Conservation (phyloP, 23 tunicate species). For the Pegea sp. region DNA sequence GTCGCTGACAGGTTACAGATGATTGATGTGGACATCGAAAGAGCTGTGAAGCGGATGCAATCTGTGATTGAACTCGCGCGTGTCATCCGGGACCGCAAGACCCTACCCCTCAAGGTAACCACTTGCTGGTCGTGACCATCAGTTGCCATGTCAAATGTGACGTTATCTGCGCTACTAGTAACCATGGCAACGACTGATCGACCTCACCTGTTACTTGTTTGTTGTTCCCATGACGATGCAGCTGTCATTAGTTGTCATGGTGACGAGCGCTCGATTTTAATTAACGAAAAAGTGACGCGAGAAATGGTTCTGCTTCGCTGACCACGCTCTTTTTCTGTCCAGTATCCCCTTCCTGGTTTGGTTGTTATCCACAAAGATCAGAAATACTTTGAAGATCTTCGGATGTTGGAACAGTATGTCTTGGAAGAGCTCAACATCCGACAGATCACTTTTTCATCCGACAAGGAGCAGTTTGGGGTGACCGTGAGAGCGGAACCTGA, state of each 20-base stretch:
- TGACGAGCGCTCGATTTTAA: too few relatives aligned
- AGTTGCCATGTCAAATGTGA: too few relatives aligned
- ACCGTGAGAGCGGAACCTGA: slow-evolving; percentile 81
- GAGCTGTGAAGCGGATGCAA: slow-evolving; percentile 78
- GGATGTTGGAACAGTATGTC: slow-evolving; percentile 49
- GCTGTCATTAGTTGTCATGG: too few relatives aligned
- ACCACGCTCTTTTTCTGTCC: background rate
- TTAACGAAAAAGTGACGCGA: too few relatives aligned
- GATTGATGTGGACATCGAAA: slow-evolving; percentile 65
- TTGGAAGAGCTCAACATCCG: slow-evolving; percentile 88
- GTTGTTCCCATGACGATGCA: too few relatives aligned
- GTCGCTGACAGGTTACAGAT: slow-evolving; percentile 20
- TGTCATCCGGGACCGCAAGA: slow-evolving; percentile 78
- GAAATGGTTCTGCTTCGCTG: too few relatives aligned
- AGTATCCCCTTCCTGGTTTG: slow-evolving; percentile 93
- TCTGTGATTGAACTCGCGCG: slow-evolving; percentile 85
- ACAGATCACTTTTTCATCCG: slow-evolving; percentile 50
- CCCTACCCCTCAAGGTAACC: slow-evolving; percentile 63
- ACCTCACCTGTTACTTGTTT: too few relatives aligned
- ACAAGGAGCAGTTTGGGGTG: slow-evolving; percentile 68
- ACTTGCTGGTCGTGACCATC: too few relatives aligned
- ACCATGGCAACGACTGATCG: too few relatives aligned
- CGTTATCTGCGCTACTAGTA: too few relatives aligned
- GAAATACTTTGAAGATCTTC: slow-evolving; percentile 50
- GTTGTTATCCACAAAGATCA: slow-evolving; percentile 90